A percentile compares a stretch with the other conserved stretches of the same genome.
Conservation (phyloP, 2,888 invertebrate species). For the Ethmia dodecea region DNA sequence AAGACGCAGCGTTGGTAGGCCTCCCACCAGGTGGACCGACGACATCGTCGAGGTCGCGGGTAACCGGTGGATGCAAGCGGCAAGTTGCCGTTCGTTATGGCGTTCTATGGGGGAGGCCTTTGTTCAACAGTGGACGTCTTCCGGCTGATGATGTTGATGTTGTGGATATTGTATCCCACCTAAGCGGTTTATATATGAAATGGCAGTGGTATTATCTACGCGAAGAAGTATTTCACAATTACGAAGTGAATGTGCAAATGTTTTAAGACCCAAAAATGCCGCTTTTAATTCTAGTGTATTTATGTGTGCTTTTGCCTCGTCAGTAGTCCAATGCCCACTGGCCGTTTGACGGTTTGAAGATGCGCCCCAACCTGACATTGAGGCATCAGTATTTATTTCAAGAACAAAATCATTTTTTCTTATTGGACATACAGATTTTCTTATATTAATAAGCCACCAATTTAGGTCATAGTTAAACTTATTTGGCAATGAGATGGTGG, state of each 20-base stretch:
- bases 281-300: conserved; percentile 14
- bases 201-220: conserved; percentile 14
- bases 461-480: conserved; percentile 1
- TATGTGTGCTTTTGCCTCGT: conserved; percentile 9
- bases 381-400: conserved; percentile 14
- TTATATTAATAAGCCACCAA: conserved; percentile 9
- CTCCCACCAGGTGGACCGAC: too few relatives aligned
- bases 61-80: too few relatives aligned
- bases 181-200: conserved; percentile 10
- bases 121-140: too few relatives aligned
- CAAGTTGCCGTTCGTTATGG: too few relatives aligned
- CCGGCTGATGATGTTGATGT: too few relatives aligned
- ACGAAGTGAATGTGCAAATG: conserved; percentile 5
- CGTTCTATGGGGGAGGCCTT: too few relatives aligned
- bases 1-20: too few relatives aligned
- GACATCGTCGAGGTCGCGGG: too few relatives aligned
- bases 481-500: not conserved
- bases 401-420: conserved; percentile 2
- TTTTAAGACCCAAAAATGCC: conserved; percentile 11
- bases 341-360: conserved; percentile 7
- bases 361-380: conserved; percentile 15
- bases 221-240: conserved; percentile 12
- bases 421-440: conserved; percentile 2
- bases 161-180: conserved; percentile 10
- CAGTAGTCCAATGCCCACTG: conserved; percentile 10